Evolutionary conservation across 2,888 invertebrate genomes (phyloP).

Genomic region (Euspilapteryx auroguttella): DNA sequence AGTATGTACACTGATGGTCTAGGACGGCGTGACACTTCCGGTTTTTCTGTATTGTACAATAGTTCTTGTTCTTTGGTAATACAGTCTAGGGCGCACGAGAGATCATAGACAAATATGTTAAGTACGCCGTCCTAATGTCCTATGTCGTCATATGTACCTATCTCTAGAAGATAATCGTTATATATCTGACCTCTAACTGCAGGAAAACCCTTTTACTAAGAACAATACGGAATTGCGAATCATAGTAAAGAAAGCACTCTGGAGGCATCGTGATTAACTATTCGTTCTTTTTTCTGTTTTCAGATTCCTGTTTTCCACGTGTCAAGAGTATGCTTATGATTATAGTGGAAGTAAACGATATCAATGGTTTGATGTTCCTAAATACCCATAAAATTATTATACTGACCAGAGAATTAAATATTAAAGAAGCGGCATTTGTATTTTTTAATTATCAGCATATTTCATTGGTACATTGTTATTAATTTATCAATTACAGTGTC

Average conservation of each 20-base stretch:
- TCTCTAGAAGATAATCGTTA: too few species aligned
- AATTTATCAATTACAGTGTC: constrained; percentile 42
- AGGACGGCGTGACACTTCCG: too few species aligned
- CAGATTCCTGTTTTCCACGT: constrained; percentile 41
- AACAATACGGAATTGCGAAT: too few species aligned
- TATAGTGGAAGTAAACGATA: constrained; percentile 28
- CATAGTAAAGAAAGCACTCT: background rate
- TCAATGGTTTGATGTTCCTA: constrained; percentile 7
- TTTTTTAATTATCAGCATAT: constrained; percentile 58
- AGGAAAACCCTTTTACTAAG: too few species aligned
- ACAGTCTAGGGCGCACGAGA: too few species aligned
- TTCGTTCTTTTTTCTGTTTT: constrained; percentile 14
- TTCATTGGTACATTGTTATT: constrained; percentile 58
- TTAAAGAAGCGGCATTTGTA: constrained; percentile 60
- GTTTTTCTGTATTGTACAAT: too few species aligned
- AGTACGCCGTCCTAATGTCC: too few species aligned
- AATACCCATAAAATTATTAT: constrained; percentile 3
- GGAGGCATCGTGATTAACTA: background rate
- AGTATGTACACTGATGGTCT: constrained; percentile 12
- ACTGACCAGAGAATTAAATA: constrained; percentile 22
- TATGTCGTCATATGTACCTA: too few species aligned
- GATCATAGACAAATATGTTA: too few species aligned
- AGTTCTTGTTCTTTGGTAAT: too few species aligned
- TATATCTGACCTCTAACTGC: too few species aligned
- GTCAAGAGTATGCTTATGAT: constrained; percentile 43